These are phyloP conservation scores for Chondrosia reniformis DNA, from an alignment of 37 sponge, comb jelly and placozoan genomes.

Conservation along the genomic window DNA sequence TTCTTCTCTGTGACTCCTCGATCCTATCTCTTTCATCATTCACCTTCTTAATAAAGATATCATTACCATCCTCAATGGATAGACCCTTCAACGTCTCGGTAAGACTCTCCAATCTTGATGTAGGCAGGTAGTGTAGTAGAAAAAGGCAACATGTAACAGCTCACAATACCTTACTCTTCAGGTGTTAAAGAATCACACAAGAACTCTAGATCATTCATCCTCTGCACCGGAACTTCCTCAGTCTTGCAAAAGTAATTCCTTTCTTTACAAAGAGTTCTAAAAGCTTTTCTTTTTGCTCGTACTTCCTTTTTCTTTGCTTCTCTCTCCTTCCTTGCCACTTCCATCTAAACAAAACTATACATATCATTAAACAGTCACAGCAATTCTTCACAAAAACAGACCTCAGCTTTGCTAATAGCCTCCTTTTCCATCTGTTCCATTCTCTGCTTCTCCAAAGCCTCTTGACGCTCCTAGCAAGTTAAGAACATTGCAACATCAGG, in stretches of 20 bases:
- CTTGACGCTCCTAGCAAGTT: conserved; percentile 54
- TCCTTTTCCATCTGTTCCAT: conserved; percentile 48
- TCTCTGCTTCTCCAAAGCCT: conserved; percentile 67
- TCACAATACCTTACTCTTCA: conserved; percentile 10
- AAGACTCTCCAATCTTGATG: not conserved
- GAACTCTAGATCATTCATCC: conserved; percentile 66
- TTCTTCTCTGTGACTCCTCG: not conserved
- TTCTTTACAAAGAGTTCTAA: conserved; percentile 60
- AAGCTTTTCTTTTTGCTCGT: conserved; percentile 68
- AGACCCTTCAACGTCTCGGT: not conserved
- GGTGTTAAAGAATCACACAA: conserved; percentile 50
- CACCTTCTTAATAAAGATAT: not conserved
- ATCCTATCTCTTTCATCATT: not conserved
- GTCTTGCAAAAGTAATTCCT: conserved; percentile 59
- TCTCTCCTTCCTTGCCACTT: conserved; percentile 55
- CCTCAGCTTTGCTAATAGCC: conserved; percentile 49
- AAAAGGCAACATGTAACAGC: not conserved
- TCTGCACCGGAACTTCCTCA: conserved; percentile 35
- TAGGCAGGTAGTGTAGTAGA: not conserved
- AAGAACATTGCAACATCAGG: not conserved
- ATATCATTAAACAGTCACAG: not conserved
- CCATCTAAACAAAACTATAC: conserved; percentile 19
- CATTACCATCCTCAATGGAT: not conserved
- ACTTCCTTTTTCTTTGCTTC: conserved; percentile 66
- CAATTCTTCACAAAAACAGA: conserved; percentile 15